These are phyloP conservation scores for Rhadinocentrus ornatus DNA, from an alignment of 2,797 vertebrate genomes.

Conservation along the genomic window DNA sequence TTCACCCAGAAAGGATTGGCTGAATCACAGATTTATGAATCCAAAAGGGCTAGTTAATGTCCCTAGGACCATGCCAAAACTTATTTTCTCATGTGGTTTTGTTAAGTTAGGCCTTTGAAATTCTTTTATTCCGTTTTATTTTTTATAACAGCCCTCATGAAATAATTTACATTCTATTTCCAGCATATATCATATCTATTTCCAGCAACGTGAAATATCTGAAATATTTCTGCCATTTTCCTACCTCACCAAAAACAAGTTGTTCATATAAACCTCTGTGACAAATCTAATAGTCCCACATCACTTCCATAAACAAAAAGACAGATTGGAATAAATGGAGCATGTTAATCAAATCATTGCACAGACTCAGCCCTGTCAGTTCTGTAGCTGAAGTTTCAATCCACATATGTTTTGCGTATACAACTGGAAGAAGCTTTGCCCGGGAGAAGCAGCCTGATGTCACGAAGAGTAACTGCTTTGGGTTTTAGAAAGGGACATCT, in stretches of 20 bases:
- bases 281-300: not conserved
- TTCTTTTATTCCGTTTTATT: slow-evolving; percentile 9
- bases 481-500: slow-evolving; percentile 26
- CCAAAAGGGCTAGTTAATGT: slow-evolving; percentile 8
- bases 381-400: slow-evolving; percentile 7
- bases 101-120: not conserved
- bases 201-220: not conserved
- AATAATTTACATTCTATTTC: not conserved
- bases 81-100: slow-evolving; percentile 13
- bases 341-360: not conserved
- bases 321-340: not conserved
- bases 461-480: slow-evolving; percentile 11
- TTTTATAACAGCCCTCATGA: not conserved
- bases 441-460: slow-evolving; percentile 21
- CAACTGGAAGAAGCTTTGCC: not conserved
- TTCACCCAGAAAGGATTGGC: slow-evolving; percentile 34
- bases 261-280: not conserved
- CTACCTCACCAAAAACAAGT: not conserved
- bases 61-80: not conserved
- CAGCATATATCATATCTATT: slow-evolving; percentile 1
- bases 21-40: slow-evolving; percentile 43
- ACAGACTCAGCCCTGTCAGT: not conserved
- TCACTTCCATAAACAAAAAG: not conserved
- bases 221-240: not conserved
- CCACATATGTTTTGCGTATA: slow-evolving; percentile 13